Base-by-base conservation (phyloP, 2,797 vertebrate genomes). In the Melopsittacus undulatus region DNA sequence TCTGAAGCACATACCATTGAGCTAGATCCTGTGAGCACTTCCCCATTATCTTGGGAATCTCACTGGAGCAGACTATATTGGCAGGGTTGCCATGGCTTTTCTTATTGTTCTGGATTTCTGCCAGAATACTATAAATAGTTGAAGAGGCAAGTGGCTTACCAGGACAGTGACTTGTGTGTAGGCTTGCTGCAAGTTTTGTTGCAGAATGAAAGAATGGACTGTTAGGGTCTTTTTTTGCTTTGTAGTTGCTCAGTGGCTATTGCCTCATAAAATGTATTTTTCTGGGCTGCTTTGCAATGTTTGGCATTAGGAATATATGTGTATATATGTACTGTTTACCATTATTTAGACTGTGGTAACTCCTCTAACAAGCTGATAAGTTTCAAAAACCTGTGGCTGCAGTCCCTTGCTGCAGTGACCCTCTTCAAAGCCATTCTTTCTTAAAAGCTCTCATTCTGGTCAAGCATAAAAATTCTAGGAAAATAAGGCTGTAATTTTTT, bases 271-370 rank as follows among this genome's bases (percentile, higher is more conserved):
- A 82, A 59, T 56, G 22, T 6, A 36, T 9, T 83, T 80, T 38
- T 19, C 13, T 40, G 72, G 78, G 27, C 68, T 84, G 1, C 43
- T 9, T 38, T 68, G 74, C 42, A 51, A 57, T 21, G 34, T 38
- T 26, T 16, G 62, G 1, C 1, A 3, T 5, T 42, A 0, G 0
- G 10, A 42, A 20, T 23, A 2, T 17, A 8, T 11, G 26, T n/a
- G 30, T 14, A 1, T 14, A 6, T 20, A 0, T 8, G 2, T 36
- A 14, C 14, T 81, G 48, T 13, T 61, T 59, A 27, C 51, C 5
- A 2, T 63, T 40, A 10, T 1, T 78, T 36, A 23, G 29, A 1
- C 22, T n/a, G n/a, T 38, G 40, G 43, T 42, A 66, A 10, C 43
- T 45, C 54, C 7, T 5, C 6, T 29, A 43, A n/a, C 40, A 68